These are phyloP conservation scores for Gallinago media DNA, from an alignment of 2,113 vertebrate species.

Conservation along the genomic window DNA sequence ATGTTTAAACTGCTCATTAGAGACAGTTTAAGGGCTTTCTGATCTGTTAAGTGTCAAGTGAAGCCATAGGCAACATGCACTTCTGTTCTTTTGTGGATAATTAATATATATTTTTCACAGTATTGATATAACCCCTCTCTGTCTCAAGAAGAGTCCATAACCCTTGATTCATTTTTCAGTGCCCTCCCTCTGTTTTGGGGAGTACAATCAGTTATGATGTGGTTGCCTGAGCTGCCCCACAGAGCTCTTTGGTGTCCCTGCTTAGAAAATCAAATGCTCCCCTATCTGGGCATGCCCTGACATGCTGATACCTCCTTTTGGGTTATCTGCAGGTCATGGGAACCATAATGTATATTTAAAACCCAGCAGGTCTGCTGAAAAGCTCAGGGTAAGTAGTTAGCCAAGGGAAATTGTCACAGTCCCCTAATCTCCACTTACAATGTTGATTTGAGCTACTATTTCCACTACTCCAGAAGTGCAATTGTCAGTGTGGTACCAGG, in stretches of 20 bases:
- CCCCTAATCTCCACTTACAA: constrained; percentile 50
- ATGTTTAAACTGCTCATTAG: neutral
- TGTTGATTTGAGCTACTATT: constrained; percentile 24
- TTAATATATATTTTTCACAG: accelerated
- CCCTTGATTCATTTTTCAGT: neutral
- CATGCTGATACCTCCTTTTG: neutral
- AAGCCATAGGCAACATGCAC: neutral
- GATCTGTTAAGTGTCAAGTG: accelerated
- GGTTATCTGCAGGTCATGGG: constrained; percentile 68
- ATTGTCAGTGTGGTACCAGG: neutral
- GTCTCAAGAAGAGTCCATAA: neutral
- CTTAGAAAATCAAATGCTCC: neutral
- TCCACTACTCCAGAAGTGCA: neutral
- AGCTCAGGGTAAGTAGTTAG: neutral
- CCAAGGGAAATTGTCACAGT: neutral
- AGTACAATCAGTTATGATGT: neutral
- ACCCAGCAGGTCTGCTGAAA: neutral
- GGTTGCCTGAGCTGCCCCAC: neutral
- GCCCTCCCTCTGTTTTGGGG: neutral
- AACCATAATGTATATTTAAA: constrained; percentile 13
- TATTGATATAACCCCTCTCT: accelerated
- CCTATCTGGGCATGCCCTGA: neutral
- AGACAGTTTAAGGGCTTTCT: neutral
- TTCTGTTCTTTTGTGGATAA: accelerated
- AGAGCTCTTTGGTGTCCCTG: neutral